Base-by-base conservation (phyloP, 2,888 invertebrate species). In the Hyposoter dolosus region DNA sequence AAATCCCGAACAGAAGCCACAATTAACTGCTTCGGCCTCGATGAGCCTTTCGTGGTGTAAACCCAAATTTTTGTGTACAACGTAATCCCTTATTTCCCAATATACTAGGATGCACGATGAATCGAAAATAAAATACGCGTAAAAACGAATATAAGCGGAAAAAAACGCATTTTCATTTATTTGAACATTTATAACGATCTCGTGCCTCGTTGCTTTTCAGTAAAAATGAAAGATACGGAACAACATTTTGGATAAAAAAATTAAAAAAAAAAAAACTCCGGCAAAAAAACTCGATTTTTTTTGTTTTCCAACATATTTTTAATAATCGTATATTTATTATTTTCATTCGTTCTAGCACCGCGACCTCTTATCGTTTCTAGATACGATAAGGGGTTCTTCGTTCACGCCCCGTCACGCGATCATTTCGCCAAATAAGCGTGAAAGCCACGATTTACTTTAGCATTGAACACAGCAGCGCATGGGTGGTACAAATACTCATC, bases 381-480 rank as follows among this genome's bases (percentile, higher is more conserved):
- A 45, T 77, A 45, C 45, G 45, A 40, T 40, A 40, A 40, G 40
- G 1, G 40, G 40, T 9, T 40, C 47, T 77, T 32, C 60, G 66
- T 47, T 80, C 79, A 75, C 69, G 40, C 74, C 6, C 60, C 63
- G 74, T 86, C 84, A 82, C 85, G 56, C 56, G 88, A 90, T 90
- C 89, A 90, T 89, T 90, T 89, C 75, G 85, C 84, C 89, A 89
- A 90, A 90, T 89, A 89, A 89, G 88, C 88, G 89, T 90, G 89
- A 89, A 90, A 90, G 89, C 89, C 89, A 84, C 86, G 88, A 84
- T 83, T 87, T 63, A 87, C 80, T 86, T 86, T 82, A 87, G 83
- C 74, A 60, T 84, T 69, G 65, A 19, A 45, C 32, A 60, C 15
- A 28, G 15, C 28, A 60, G 15, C 12, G 68, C 50, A 56, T 84